These are phyloP conservation scores for Phasianus colchicus DNA, from an alignment of 2,113 vertebrate species.

Conservation along the genomic window DNA sequence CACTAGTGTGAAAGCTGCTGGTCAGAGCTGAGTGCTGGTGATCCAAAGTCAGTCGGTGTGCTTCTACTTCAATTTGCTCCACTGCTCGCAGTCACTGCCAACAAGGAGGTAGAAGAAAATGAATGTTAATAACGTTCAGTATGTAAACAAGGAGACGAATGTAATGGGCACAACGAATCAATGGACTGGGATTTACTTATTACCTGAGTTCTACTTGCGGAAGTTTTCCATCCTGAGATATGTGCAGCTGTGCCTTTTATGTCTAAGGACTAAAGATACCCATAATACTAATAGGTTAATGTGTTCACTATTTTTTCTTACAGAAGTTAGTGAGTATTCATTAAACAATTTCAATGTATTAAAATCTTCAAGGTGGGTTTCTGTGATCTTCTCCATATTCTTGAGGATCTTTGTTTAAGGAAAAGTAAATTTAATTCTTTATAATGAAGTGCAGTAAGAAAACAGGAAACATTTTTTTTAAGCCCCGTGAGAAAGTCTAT, in stretches of 20 bases:
- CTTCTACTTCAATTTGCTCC: neutral
- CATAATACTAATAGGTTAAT: neutral
- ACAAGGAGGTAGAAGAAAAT: neutral
- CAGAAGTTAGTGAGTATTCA: neutral
- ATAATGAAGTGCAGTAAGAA: constrained; percentile 21
- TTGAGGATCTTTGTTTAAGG: neutral
- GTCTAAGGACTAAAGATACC: neutral
- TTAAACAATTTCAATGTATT: neutral
- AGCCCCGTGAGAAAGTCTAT: constrained; percentile 15
- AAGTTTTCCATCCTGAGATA: neutral
- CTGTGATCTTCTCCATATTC: neutral
- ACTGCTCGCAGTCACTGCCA: neutral
- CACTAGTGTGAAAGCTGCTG: neutral
- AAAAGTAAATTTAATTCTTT: constrained; percentile 1
- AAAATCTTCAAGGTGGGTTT: neutral
- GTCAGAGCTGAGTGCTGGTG: neutral
- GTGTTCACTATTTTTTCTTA: neutral
- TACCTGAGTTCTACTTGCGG: neutral
- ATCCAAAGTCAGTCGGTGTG: neutral
- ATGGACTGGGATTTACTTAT: neutral
- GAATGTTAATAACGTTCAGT: neutral
- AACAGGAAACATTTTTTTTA: constrained; percentile 48
- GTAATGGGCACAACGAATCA: neutral
- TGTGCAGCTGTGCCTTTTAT: neutral
- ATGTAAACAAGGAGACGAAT: neutral